Base-by-base conservation (phyloP, 2,888 invertebrate species). In the Harpalus rufipes region DNA sequence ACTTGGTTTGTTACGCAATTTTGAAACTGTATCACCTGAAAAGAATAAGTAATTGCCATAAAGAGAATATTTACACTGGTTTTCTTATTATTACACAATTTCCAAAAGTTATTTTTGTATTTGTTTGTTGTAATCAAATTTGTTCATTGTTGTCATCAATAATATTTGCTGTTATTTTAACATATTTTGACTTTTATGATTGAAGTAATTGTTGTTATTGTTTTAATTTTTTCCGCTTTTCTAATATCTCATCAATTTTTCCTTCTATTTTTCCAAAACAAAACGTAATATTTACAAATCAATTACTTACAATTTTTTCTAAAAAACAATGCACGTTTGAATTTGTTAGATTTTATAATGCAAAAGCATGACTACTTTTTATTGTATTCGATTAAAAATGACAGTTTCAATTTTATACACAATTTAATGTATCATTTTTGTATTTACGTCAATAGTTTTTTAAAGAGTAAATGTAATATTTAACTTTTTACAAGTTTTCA, bases 1-100 rank as follows among this genome's bases (percentile, higher is more conserved):
- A 58, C 56, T 74, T 74, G 8, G 18, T 74, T 18, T n/a, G 41
- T 44, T 74, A 44, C 44, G 72, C 18, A 44, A 74, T 63, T 63
- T 63, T 63, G 21, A 63, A 63, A 63, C 18, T 63, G 63, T 63
- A 63, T 51, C 44, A 51, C 44, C 44, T 51, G 10, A 51, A 51
- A 51, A 51, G 10, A 51, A 51, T 51, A 8, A 51, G 10, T 51
- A 51, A 51, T 51, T 51, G 44, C 44, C 44, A 7, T 51, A 51
- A 51, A 51, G 10, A 51, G 44, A 51, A 51, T 12, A 51, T 51
- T 51, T 51, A 51, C 44, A 5, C 7, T 4, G 8, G 44, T 44
- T 44, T 44, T 44, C 44, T 44, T 44, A 10, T 44, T n/a, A 1
- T 44, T 10, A 44, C 44, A 51, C 44, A 32, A 32, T 32, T 4